Percentiles rank a stretch among this genome's conserved stretches.
These are phyloP conservation scores for Apoda limacodes DNA, from an alignment of 2,888 invertebrate genomes.

Conservation along the genomic window DNA sequence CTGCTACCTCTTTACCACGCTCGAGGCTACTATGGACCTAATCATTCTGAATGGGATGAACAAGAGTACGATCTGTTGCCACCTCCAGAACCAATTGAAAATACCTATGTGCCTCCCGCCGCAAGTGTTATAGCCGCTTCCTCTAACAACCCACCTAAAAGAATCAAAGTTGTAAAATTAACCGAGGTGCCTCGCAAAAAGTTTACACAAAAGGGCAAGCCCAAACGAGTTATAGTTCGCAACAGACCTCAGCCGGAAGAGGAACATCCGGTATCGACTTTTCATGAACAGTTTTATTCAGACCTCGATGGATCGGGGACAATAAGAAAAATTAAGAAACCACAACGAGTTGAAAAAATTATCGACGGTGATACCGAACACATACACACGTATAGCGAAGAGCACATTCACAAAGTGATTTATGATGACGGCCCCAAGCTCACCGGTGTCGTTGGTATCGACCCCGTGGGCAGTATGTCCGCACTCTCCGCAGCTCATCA, in stretches of 20 bases:
- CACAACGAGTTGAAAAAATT: slow-evolving; percentile 62
- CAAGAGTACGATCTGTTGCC: slow-evolving; percentile 44
- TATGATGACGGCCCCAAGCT: slow-evolving; percentile 40
- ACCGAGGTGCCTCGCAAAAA: slow-evolving; percentile 48
- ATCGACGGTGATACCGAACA: slow-evolving; percentile 65
- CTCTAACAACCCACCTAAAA: slow-evolving; percentile 34
- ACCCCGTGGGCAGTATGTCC: slow-evolving; percentile 38
- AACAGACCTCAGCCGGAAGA: slow-evolving; percentile 29
- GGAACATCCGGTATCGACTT: slow-evolving; percentile 50
- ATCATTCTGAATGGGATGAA: slow-evolving; percentile 42
- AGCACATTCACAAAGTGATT: slow-evolving; percentile 58
- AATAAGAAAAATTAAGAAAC: slow-evolving; percentile 54
- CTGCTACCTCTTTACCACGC: slow-evolving; percentile 55
- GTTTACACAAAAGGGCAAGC: slow-evolving; percentile 40
- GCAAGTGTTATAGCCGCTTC: slow-evolving; percentile 30
- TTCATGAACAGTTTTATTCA: slow-evolving; percentile 62
- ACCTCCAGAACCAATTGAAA: slow-evolving; percentile 35
- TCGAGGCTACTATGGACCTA: slow-evolving; percentile 59
- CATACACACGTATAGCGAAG: slow-evolving; percentile 63
- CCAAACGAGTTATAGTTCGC: slow-evolving; percentile 40
- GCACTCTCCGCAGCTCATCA: slow-evolving; percentile 30
- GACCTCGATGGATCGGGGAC: slow-evolving; percentile 56
- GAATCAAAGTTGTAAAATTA: slow-evolving; percentile 50
- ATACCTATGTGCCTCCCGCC: slow-evolving; percentile 31
- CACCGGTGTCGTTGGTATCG: slow-evolving; percentile 30